Evolutionary conservation across 2,888 invertebrate species (phyloP).

Genomic region (Halictus quadricinctus): DNA sequence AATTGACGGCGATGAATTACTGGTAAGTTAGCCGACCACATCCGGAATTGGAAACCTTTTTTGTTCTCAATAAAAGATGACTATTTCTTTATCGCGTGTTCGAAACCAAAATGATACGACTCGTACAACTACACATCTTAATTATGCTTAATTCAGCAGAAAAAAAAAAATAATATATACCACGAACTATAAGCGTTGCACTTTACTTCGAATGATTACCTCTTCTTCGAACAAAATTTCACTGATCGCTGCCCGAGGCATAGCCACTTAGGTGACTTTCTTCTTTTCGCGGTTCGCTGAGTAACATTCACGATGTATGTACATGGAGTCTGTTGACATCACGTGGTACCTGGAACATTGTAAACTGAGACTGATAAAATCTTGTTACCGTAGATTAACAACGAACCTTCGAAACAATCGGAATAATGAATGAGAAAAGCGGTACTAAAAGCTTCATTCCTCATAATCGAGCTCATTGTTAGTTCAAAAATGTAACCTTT

Average conservation of each 20-base stretch:
- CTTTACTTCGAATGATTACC: not conserved
- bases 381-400: not conserved
- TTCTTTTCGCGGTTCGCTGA: slow-evolving; percentile 22
- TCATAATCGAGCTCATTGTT: not conserved
- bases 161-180: not conserved
- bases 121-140: not conserved
- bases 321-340: not conserved
- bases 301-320: slow-evolving; percentile 3
- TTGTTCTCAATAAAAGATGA: not conserved
- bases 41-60: not conserved
- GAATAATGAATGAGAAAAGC: not conserved
- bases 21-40: slow-evolving; percentile 73
- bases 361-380: slow-evolving; percentile 9
- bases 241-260: not conserved
- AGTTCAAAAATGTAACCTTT: not conserved
- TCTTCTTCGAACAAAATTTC: not conserved
- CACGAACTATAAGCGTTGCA: not conserved
- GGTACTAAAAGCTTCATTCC: not conserved
- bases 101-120: not conserved
- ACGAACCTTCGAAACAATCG: not conserved
- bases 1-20: slow-evolving; percentile 78
- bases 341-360: not conserved
- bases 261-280: not conserved
- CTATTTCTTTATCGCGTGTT: not conserved
- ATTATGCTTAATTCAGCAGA: too few species aligned